Evolutionary conservation across 2,797 vertebrate genomes (phyloP).

Genomic region (Glossophaga mutica): DNA sequence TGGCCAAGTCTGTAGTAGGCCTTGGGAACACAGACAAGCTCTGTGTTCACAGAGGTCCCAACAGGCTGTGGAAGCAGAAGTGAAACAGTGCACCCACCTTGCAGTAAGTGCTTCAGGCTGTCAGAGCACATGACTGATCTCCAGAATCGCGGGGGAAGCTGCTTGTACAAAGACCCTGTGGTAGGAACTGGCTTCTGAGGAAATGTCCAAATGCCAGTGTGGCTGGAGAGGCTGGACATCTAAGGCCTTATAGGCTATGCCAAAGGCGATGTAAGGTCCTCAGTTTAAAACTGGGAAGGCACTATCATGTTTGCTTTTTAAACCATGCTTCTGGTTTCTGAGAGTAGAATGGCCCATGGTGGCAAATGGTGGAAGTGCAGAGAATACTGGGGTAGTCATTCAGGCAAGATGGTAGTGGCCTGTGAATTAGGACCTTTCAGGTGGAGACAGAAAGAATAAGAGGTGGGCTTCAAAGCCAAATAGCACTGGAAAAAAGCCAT

Average conservation of each 20-base stretch:
- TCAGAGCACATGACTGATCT: background rate
- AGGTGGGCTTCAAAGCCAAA: background rate
- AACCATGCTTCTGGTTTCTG: background rate
- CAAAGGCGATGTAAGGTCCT: background rate
- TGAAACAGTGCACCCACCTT: background rate
- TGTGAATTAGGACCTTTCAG: background rate
- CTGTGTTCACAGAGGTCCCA: background rate
- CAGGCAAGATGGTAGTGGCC: background rate
- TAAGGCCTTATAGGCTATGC: background rate
- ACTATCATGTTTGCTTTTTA: background rate
- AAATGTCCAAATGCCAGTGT: background rate
- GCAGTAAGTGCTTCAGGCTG: background rate
- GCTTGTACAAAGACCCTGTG: background rate
- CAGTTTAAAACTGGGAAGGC: background rate
- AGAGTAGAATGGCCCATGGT: background rate
- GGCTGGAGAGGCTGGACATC: no score
- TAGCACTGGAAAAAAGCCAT: no score
- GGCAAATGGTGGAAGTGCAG: background rate
- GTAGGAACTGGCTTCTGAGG: background rate
- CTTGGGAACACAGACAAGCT: background rate
- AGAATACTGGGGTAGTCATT: background rate
- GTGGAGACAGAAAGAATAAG: background rate
- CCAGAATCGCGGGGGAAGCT: background rate
- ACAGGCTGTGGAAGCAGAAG: background rate
- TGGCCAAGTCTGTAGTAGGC: background rate